Percentiles rank a stretch among this genome's conserved stretches.
Evolutionary conservation across 2,113 vertebrate species (phyloP).

Genomic region (Gnathonemus echidnorhynchus): DNA sequence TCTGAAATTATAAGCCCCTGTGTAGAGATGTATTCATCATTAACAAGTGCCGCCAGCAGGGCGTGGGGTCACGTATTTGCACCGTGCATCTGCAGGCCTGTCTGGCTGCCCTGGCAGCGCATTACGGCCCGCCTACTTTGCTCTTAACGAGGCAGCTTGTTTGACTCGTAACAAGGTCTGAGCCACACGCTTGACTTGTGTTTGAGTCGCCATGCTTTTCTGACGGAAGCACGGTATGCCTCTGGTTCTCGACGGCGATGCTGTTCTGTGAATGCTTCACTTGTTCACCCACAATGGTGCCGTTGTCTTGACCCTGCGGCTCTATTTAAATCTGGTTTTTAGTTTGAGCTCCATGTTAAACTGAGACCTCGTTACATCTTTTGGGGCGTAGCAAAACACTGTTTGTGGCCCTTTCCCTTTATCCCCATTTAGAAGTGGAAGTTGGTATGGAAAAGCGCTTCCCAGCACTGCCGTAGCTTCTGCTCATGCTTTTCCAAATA

Average conservation of each 20-base stretch:
- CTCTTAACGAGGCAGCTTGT: neutral
- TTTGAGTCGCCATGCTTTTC: neutral
- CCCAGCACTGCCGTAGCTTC: neutral
- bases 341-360: neutral
- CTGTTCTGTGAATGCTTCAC: neutral
- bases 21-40: neutral
- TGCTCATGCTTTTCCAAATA: neutral
- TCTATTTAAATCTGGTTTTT: neutral
- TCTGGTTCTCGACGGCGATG: neutral
- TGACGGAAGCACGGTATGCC: neutral
- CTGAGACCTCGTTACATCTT: neutral
- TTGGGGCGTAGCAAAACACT: neutral
- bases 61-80: neutral
- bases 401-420: neutral
- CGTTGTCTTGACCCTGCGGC: neutral
- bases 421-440: neutral
- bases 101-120: neutral
- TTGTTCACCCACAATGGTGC: neutral
- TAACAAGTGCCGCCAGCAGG: no score
- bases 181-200: neutral
- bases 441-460: neutral
- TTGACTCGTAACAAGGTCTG: neutral
- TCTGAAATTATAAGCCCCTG: neutral
- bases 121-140: neutral
- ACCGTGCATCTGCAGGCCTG: neutral